Evolutionary conservation across 2,888 invertebrate genomes (phyloP).

Genomic region (Cactoblastis cactorum): DNA sequence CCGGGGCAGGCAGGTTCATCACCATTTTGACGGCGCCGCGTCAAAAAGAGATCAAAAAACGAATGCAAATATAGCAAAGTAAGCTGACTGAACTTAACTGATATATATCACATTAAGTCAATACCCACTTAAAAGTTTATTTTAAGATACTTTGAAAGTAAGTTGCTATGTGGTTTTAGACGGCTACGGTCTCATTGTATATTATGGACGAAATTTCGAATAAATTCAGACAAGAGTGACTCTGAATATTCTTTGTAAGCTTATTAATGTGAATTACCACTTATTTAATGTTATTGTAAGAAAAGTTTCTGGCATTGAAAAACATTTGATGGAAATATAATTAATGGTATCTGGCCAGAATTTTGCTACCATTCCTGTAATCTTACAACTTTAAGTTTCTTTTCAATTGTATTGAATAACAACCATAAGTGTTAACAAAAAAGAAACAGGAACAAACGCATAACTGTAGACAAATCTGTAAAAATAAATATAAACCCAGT

Average conservation of each 20-base stretch:
- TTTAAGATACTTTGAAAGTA: background rate
- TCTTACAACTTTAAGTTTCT: no score
- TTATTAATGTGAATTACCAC: background rate
- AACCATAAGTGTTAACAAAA: no score
- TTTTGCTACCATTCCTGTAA: background rate
- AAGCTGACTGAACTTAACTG: background rate
- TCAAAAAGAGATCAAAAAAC: slow-evolving; percentile 9
- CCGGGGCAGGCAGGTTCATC: slow-evolving; percentile 46
- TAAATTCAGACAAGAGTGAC: background rate
- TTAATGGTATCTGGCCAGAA: background rate
- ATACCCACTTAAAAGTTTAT: background rate
- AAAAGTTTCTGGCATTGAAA: background rate
- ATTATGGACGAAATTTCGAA: background rate
- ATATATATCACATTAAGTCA: background rate
- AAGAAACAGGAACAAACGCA: no score
- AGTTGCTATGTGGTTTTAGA: background rate
- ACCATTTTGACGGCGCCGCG: slow-evolving; percentile 28
- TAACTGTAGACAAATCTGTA: no score
- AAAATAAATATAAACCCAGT: no score
- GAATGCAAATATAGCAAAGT: background rate
- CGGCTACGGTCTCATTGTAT: background rate
- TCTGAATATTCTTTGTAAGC: background rate
- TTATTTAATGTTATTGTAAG: background rate
- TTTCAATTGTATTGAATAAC: no score
- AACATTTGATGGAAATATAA: background rate